These are phyloP conservation scores for Hycleus cichorii DNA, from an alignment of 1,140 invertebrate genomes.

Conservation along the genomic window DNA sequence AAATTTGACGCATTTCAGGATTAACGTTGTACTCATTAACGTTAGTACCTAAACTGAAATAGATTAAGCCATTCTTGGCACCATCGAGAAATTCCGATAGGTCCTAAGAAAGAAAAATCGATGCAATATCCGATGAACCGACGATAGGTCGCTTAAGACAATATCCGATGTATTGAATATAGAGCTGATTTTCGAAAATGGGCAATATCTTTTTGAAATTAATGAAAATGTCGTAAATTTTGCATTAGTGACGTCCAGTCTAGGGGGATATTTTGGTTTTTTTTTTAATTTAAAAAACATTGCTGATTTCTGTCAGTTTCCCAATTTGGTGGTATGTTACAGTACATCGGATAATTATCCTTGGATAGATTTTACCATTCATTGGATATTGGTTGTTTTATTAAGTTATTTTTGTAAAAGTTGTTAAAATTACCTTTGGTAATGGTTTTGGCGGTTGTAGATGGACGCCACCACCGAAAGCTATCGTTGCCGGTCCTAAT, in stretches of 20 bases:
- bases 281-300: no score
- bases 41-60: conserved; percentile 49
- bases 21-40: conserved; percentile 35
- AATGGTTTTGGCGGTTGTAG: no score
- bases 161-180: no score
- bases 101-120: conserved; percentile 39
- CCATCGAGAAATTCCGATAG: conserved; percentile 41
- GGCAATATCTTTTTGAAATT: background rate
- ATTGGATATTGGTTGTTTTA: background rate
- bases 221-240: background rate
- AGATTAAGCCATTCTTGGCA: conserved; percentile 45
- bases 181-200: no score
- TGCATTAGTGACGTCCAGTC: no score
- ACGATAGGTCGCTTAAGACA: background rate
- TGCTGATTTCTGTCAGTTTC: background rate
- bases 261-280: no score
- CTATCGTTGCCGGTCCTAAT: background rate
- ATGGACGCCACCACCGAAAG: no score
- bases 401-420: no score
- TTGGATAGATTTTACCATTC: background rate
- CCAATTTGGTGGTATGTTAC: background rate
- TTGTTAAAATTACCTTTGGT: no score
- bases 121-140: background rate
- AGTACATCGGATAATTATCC: background rate
- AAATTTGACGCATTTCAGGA: conserved; percentile 8